Percentiles rank a stretch among this genome's conserved stretches.
Conservation (phyloP, 2,113 vertebrate species). For the Sisor rabdophorus region DNA sequence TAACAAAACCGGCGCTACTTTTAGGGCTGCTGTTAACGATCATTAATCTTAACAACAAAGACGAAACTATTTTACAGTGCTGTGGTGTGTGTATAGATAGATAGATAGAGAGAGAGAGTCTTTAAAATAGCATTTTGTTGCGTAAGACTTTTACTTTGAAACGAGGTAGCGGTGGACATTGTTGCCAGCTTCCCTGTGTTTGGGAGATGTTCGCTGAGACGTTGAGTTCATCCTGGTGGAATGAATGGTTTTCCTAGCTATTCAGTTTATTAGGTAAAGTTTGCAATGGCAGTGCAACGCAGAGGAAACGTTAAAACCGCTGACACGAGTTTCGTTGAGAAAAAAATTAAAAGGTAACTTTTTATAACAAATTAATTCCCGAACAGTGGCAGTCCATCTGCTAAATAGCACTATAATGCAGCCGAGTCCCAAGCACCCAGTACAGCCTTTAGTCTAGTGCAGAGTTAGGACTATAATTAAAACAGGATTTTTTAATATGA, state of each 20-base stretch:
- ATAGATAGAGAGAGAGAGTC: no score
- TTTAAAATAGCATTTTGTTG: not conserved
- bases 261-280: not conserved
- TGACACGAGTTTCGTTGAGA: slow-evolving; percentile 65
- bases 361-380: not conserved
- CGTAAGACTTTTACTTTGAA: slow-evolving; percentile 39
- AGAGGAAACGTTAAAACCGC: slow-evolving; percentile 56
- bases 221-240: not conserved
- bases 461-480: not conserved
- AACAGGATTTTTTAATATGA: not conserved
- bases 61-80: not conserved
- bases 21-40: not conserved
- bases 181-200: not conserved
- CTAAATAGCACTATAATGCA: no score
- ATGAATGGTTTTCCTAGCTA: slow-evolving; percentile 2
- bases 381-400: not conserved
- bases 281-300: slow-evolving; percentile 62
- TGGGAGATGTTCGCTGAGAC: not conserved
- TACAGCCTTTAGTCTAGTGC: not conserved
- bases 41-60: not conserved
- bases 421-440: not conserved
- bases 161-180: not conserved
- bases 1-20: not conserved
- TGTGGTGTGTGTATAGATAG: no score
- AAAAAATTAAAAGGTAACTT: slow-evolving; percentile 72